phyloP scores from a whole-genome alignment of 2,888 invertebrate genomes.

The Meta bourneti region DNA sequence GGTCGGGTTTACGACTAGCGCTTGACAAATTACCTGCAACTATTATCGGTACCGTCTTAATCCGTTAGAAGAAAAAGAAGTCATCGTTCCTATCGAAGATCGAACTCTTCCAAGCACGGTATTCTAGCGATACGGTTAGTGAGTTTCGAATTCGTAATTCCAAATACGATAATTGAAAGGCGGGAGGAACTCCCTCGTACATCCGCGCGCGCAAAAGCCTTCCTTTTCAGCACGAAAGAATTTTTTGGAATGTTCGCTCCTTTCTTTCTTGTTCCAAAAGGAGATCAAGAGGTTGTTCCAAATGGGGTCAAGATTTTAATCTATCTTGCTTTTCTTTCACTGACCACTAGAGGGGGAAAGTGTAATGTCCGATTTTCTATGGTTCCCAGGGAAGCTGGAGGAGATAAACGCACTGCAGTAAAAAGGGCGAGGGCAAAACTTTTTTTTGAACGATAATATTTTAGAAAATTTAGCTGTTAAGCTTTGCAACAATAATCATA shows the following conservation, averaged over 20 bases:
- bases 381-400: background rate
- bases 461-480: too few relatives aligned
- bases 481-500: too few relatives aligned
- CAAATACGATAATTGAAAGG: background rate
- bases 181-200: background rate
- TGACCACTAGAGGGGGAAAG: slow-evolving; percentile 18
- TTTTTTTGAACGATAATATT: background rate
- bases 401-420: background rate
- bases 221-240: background rate
- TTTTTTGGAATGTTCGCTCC: background rate
- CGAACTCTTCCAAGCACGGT: slow-evolving; percentile 3
- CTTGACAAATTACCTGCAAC: slow-evolving; percentile 14
- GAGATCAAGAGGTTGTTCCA: slow-evolving; percentile 47
- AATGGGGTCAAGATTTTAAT: slow-evolving; percentile 51
- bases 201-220: background rate
- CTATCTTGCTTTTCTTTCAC: slow-evolving; percentile 8
- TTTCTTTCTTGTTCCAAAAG: slow-evolving; percentile 9
- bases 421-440: background rate
- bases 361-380: slow-evolving; percentile 13
- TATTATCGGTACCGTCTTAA: background rate
- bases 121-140: slow-evolving; percentile 4
- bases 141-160: background rate
- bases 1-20: background rate
- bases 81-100: background rate
- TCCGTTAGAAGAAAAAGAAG: slow-evolving; percentile 1